Evolutionary conservation across 2,888 invertebrate species (phyloP).

Genomic region (Agonopterix heracliana): DNA sequence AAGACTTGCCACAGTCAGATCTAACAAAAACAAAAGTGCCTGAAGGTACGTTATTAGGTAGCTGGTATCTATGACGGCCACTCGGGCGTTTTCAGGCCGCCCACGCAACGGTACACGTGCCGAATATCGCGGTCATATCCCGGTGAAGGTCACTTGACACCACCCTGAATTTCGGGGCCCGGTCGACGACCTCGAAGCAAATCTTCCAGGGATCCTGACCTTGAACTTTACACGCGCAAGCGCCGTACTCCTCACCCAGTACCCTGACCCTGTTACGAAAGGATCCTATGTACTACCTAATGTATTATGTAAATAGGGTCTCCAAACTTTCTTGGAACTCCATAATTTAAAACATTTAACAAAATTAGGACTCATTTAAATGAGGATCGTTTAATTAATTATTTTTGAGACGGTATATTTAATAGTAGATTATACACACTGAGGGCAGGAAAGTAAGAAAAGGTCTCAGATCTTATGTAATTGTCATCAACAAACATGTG

Average conservation of each 20-base stretch:
- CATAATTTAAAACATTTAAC: not conserved
- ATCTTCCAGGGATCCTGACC: conserved; percentile 71
- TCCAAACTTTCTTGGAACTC: conserved; percentile 2
- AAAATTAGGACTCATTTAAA: not conserved
- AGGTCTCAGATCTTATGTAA: too few species aligned
- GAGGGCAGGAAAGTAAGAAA: too few species aligned
- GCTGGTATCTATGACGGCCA: too few species aligned
- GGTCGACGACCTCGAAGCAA: conserved; percentile 65
- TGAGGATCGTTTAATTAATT: too few species aligned
- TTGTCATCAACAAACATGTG: too few species aligned
- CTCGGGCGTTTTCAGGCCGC: too few species aligned
- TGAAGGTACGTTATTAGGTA: too few species aligned
- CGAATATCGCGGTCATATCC: conserved; percentile 43
- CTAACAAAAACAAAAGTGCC: too few species aligned
- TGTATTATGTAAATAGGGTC: conserved; percentile 16
- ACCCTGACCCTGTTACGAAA: conserved; percentile 68
- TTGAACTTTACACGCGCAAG: conserved; percentile 72
- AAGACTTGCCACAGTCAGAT: too few species aligned
- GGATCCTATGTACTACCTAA: conserved; percentile 37
- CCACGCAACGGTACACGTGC: conserved; percentile 59
- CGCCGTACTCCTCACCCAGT: conserved; percentile 59
- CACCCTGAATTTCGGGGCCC: conserved; percentile 61
- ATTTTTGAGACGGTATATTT: too few species aligned
- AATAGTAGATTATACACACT: too few species aligned
- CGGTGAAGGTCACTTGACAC: conserved; percentile 59